Percentiles rank a stretch among this genome's conserved stretches.
Conservation (phyloP, 2,888 invertebrate species). For the Ramazzottius varieornatus region DNA sequence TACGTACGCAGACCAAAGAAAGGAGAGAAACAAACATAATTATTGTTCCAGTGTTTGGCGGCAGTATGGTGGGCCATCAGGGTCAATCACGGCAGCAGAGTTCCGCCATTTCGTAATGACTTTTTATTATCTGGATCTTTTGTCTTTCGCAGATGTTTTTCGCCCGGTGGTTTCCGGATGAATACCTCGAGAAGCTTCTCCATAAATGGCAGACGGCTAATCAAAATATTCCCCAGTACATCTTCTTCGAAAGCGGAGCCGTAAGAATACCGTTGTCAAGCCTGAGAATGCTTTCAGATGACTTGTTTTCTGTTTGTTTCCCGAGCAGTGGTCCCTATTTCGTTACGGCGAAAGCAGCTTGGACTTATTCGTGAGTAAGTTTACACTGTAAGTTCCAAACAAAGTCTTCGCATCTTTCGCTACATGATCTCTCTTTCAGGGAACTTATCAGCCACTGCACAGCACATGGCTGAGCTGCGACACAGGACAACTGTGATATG, state of each 20-base stretch:
- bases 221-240: neutral
- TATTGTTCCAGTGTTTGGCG: too few species aligned
- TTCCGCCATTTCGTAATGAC: too few species aligned
- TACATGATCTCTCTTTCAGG: neutral
- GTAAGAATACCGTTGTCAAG: neutral
- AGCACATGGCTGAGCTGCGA: neutral
- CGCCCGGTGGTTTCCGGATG: neutral
- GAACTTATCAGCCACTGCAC: neutral
- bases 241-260: neutral
- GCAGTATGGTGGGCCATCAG: too few species aligned
- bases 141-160: too few species aligned
- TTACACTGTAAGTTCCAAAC: neutral
- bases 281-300: neutral
- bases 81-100: too few species aligned
- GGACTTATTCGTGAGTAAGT: neutral
- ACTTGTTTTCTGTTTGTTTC: neutral
- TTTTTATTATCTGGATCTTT: too few species aligned
- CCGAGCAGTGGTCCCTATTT: neutral
- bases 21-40: too few species aligned
- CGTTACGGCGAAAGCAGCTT: neutral
- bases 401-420: neutral
- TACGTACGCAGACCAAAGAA: too few species aligned
- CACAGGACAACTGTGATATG: neutral
- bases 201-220: neutral
- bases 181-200: neutral